A percentile compares a stretch with the other conserved stretches of the same genome.
Evolutionary conservation across 2,113 vertebrate genomes (phyloP).

Genomic region (Mormyrus iriodes): DNA sequence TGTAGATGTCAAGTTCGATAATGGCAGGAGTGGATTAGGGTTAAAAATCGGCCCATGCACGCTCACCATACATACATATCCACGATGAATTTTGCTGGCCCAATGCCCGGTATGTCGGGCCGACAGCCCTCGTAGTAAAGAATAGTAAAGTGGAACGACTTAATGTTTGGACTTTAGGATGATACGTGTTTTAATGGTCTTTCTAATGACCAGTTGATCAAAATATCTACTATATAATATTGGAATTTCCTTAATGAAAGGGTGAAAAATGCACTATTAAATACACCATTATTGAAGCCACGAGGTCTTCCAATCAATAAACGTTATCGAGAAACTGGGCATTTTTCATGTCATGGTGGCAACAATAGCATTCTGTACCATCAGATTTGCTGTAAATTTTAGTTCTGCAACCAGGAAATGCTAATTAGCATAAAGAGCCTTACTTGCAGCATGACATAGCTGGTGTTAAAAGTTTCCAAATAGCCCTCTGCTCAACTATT

Average conservation of each 20-base stretch:
- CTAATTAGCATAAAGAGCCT: not conserved
- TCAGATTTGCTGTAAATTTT: not conserved
- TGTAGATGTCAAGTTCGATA: not conserved
- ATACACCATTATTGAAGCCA: not conserved
- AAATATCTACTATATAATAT: not conserved
- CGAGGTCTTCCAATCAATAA: not conserved
- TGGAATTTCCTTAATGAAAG: not conserved
- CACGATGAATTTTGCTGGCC: not conserved
- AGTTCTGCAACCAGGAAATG: not conserved
- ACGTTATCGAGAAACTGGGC: not conserved
- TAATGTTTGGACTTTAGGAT: not conserved
- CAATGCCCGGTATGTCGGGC: not conserved
- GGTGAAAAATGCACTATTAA: no score
- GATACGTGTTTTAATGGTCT: not conserved
- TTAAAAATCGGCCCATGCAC: not conserved
- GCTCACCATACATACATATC: not conserved
- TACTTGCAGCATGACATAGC: not conserved
- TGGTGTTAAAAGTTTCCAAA: not conserved
- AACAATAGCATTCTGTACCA: not conserved
- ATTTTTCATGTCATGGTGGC: not conserved
- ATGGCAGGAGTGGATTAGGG: not conserved
- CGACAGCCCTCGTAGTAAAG: not conserved
- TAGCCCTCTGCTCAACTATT: not conserved
- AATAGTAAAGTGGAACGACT: not conserved
- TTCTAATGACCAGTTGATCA: not conserved